Base-by-base conservation (phyloP, 2,888 invertebrate genomes). In the Cantharis nigra region DNA sequence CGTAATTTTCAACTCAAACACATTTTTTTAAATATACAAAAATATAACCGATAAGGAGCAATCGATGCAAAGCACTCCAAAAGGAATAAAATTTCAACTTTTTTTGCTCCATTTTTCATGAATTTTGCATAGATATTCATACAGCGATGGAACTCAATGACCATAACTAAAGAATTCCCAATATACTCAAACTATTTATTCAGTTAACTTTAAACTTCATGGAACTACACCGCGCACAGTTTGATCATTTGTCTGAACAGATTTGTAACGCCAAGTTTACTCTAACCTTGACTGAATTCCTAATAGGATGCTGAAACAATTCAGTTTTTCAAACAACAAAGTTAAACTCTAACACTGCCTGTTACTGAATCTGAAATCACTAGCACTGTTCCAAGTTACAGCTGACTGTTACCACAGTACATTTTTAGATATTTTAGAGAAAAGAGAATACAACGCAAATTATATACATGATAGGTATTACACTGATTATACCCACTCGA, bases 1-100 rank as follows among this genome's bases (percentile, higher is more conserved):
- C 69, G 69, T 74, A 74, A 74, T 69, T 74, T 74, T 74, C 74
- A 13, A 63, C 69, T 74, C 73, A 49, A 26, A 62, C 73, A 65
- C 65, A 65, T 65, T 65, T 65, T 65, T 13, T 23, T 65, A 23
- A 9, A 9, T 26, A 13, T 65, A 23, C 23, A 33, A 33, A 33
- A 33, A 13, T 33, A 33, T 23, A 23, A 23, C 18, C 65, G 20
- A 23, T 65, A 13, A 65, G 20, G 65, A 65, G 65, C 23, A 65
- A 65, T 23, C 65, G 23, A 16, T 23, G 23, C 33, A 33, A 33
- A 33, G 33, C 33, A 33, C 33, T 33, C 33, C 13, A 33, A 33
- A 33, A 33, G 13, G 33, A 13, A 13, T 33, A 13, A 33, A 33
- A 33, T 33, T 33, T n/a, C 0, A 33, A 33, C 13, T 5, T 13